Conservation (phyloP, 2,888 invertebrate genomes). For the Cephus sareptanus region DNA sequence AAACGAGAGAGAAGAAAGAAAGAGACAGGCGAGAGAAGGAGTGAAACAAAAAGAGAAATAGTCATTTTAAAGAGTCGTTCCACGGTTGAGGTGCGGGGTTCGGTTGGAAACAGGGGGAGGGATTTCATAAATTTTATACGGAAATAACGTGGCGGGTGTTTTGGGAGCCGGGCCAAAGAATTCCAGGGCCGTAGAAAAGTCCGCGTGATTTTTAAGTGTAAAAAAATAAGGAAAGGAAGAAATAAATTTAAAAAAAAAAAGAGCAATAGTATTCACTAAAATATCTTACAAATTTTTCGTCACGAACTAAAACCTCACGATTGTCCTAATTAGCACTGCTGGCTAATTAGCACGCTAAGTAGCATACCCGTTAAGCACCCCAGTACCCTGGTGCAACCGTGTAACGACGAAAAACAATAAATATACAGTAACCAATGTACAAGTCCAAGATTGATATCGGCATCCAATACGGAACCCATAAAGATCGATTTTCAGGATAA, state of each 20-base stretch:
- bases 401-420: not conserved
- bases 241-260: too few relatives aligned
- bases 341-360: not conserved
- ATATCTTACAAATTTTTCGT: not conserved
- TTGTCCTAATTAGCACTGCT: not conserved
- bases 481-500: not conserved
- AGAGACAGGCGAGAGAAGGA: conserved; percentile 12
- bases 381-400: not conserved
- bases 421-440: not conserved
- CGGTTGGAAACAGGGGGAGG: too few relatives aligned
- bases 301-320: not conserved
- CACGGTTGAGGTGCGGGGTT: not conserved
- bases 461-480: not conserved
- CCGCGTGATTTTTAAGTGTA: not conserved
- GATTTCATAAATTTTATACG: not conserved
- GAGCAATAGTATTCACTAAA: not conserved
- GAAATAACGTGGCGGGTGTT: not conserved
- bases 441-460: not conserved
- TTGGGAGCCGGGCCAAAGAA: not conserved
- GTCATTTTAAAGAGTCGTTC: conserved; percentile 5
- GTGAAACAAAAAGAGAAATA: conserved; percentile 3
- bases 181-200: not conserved
- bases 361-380: not conserved
- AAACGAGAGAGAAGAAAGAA: conserved; percentile 9
- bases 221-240: too few relatives aligned